Conservation (phyloP, 2,888 invertebrate species). For the Ceratothoa steindachneri region DNA sequence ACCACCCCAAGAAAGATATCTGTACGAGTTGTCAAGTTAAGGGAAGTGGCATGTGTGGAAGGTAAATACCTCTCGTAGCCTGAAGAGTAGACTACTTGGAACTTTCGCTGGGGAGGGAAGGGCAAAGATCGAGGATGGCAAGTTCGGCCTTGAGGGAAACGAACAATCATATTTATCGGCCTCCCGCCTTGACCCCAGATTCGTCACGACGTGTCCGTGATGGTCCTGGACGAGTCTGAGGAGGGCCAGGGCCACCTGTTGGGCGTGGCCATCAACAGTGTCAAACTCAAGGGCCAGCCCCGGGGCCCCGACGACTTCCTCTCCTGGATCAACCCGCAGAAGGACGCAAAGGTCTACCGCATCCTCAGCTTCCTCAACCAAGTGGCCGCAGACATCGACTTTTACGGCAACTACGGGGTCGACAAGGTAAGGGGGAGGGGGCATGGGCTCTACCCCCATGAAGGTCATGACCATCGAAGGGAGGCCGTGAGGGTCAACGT, state of each 20-base stretch:
- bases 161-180: not conserved
- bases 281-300: constrained; percentile 31
- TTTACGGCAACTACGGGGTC: constrained; percentile 37
- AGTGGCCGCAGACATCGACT: constrained; percentile 39
- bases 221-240: constrained; percentile 39
- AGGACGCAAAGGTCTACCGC: constrained; percentile 43
- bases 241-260: constrained; percentile 35
- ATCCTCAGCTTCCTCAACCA: constrained; percentile 42
- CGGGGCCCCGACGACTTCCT: constrained; percentile 41
- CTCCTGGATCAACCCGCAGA: constrained; percentile 42
- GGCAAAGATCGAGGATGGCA: no score
- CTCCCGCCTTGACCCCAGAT: constrained; percentile 35
- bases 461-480: no score
- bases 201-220: constrained; percentile 39
- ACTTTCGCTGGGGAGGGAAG: no score
- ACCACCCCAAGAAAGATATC: no score
- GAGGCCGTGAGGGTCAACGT: no score
- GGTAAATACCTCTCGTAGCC: no score
- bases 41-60: no score
- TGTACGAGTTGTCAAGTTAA: no score
- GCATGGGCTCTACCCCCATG: no score
- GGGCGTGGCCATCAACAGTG: constrained; percentile 44
- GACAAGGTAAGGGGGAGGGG: constrained; percentile 36
- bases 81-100: no score
- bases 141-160: not conserved